Evolutionary conservation across 2,113 vertebrate genomes (phyloP).

Genomic region (Stomatorhinus ivindoensis): DNA sequence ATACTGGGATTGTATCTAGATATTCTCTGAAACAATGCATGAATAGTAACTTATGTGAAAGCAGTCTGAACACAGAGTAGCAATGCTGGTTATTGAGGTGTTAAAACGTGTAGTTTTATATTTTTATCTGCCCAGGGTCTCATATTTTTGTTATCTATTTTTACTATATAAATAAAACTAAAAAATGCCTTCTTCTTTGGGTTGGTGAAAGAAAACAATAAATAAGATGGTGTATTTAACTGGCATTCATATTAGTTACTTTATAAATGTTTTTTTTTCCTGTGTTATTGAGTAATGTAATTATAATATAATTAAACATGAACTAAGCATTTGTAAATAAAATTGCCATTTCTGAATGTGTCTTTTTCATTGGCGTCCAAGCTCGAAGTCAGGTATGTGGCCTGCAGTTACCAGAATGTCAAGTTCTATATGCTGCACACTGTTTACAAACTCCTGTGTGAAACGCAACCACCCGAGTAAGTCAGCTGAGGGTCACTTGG

Average conservation of each 20-base stretch:
- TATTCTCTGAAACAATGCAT: slow-evolving; percentile 5
- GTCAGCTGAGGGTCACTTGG: background rate
- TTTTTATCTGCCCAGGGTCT: background rate
- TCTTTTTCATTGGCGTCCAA: background rate
- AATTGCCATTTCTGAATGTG: slow-evolving; percentile 35
- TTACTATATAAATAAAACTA: background rate
- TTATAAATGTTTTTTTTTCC: background rate
- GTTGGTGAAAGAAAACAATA: slow-evolving; percentile 10
- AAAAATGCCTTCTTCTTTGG: slow-evolving; percentile 18
- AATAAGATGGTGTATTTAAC: background rate
- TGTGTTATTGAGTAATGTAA: slow-evolving; percentile 5
- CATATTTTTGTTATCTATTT: background rate
- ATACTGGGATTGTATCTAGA: background rate
- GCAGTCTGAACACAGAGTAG: background rate
- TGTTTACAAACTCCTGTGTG: background rate
- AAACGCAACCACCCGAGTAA: background rate
- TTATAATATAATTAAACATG: slow-evolving; percentile 11
- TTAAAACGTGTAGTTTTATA: background rate
- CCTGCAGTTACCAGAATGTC: background rate
- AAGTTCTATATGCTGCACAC: too few species aligned
- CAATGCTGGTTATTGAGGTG: background rate
- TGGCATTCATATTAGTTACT: background rate
- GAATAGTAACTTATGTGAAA: background rate
- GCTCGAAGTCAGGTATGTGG: too few species aligned
- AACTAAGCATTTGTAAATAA: slow-evolving; percentile 49